Evolutionary conservation across 2,888 invertebrate genomes (phyloP).

Genomic region (Monopis laevigella): DNA sequence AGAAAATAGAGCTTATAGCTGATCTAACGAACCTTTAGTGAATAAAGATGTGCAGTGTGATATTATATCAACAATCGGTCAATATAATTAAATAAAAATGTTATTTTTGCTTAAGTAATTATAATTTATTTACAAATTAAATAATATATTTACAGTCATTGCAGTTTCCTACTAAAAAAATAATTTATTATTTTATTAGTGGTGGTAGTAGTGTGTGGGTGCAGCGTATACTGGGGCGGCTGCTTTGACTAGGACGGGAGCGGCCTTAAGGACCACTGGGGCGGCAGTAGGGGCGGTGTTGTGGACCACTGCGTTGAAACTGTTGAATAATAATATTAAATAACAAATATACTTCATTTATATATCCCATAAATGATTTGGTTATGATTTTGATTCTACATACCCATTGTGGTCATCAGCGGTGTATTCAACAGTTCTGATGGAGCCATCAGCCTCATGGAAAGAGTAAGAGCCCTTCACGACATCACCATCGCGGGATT

Average conservation of each 20-base stretch:
- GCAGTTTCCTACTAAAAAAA: no score
- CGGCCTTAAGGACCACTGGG: constrained; percentile 36
- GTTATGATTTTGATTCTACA: constrained; percentile 4
- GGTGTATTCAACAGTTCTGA: constrained; percentile 57
- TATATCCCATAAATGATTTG: no score
- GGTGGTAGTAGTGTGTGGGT: constrained; percentile 30
- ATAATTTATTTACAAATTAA: no score
- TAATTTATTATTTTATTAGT: no score
- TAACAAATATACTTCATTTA: not conserved
- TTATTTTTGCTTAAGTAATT: no score
- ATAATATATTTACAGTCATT: no score
- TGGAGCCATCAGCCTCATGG: constrained; percentile 57
- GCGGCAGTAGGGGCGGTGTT: constrained; percentile 38
- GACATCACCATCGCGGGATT: constrained; percentile 54
- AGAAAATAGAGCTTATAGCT: no score
- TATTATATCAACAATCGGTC: no score
- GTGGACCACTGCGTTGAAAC: constrained; percentile 45
- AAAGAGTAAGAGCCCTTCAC: constrained; percentile 60
- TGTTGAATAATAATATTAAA: not conserved
- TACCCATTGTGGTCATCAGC: constrained; percentile 56
- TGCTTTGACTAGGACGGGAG: constrained; percentile 30
- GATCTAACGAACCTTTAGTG: no score
- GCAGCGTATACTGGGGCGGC: constrained; percentile 22
- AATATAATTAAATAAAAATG: no score
- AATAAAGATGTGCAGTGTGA: no score